Evolutionary conservation across 2,113 vertebrate species (phyloP), one percentile per base, ranked within the genome.

Genomic region (Lepus europaeus): DNA sequence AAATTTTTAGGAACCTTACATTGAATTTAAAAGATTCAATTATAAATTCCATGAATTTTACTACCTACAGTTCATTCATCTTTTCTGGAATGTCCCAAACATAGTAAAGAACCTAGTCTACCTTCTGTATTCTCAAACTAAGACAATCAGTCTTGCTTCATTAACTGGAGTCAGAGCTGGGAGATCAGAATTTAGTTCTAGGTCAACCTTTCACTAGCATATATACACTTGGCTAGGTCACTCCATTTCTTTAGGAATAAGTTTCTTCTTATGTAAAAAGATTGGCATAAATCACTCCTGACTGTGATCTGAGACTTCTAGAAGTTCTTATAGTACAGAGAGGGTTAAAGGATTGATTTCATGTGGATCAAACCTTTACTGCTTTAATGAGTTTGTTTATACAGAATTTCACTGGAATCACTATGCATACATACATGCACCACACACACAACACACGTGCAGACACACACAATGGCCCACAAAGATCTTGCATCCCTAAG

Each of bases 311-410:
- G 16, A 20, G 39, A 23, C 72, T 31, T 29, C 33, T 27, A 45
- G 45, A 39, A 80, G 7, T 3, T 53, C 33, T 84, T 9, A 39
- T 9, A 86, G 69, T 25, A 82, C 19, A 63, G 36, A 89, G 29
- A 61, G 2, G 19, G 7, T 10, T 1, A n/a, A n/a, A 85, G 7
- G 33, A 68, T 20, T 1, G 7, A 1, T 1, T 27, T 9, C 14
- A 29, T 4, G 1, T 25, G 19, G 1, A 63, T n/a, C 49, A 12
- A 74, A 49, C 27, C 13, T 19, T 53, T 12, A 68, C 83, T 70
- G 5, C 14, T 70, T 59, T 59, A 11, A 8, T 2, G 1, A 49
- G 9, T 16, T 51, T 81, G 17, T 73, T 36, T 7, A 33, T 3
- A 39, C 0, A 81, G 22, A 68, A 51, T 56, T 96, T 53, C 61